These are phyloP conservation scores for Dipus sagitta DNA, from an alignment of 2,797 vertebrate genomes.

Conservation along the genomic window DNA sequence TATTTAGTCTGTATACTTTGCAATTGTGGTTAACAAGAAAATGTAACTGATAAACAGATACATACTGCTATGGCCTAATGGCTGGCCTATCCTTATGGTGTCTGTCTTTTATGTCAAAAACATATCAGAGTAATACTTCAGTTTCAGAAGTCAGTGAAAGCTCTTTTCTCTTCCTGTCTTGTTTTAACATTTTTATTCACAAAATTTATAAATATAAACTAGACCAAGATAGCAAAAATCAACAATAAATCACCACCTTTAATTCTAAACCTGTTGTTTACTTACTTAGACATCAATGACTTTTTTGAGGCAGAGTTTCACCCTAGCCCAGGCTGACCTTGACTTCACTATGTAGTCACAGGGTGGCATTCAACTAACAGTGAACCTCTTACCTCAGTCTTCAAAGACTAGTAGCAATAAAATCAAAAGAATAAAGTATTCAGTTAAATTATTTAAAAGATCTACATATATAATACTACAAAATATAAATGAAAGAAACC, in stretches of 20 bases:
- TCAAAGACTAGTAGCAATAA: background rate
- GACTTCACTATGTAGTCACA: too few species aligned
- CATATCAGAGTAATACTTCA: background rate
- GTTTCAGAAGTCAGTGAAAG: background rate
- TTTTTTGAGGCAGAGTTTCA: too few species aligned
- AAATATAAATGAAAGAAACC: too few species aligned
- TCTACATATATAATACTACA: background rate
- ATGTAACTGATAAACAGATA: background rate
- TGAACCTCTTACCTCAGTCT: background rate
- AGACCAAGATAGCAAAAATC: background rate
- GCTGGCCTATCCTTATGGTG: background rate
- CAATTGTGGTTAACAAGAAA: background rate
- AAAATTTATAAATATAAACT: background rate
- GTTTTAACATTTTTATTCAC: background rate
- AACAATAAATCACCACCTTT: background rate
- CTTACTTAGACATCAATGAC: background rate
- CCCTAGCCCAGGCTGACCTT: too few species aligned
- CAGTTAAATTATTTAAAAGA: background rate
- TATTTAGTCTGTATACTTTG: background rate
- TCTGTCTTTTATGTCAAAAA: background rate
- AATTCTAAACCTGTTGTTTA: background rate
- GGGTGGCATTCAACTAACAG: too few species aligned
- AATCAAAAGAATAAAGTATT: background rate
- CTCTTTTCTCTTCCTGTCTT: background rate
- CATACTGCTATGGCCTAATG: background rate